A percentile compares a stretch with the other conserved stretches of the same genome.
phyloP scores from a whole-genome alignment of 2,888 invertebrate species.

The Spatulosminthurus flaviceps region DNA sequence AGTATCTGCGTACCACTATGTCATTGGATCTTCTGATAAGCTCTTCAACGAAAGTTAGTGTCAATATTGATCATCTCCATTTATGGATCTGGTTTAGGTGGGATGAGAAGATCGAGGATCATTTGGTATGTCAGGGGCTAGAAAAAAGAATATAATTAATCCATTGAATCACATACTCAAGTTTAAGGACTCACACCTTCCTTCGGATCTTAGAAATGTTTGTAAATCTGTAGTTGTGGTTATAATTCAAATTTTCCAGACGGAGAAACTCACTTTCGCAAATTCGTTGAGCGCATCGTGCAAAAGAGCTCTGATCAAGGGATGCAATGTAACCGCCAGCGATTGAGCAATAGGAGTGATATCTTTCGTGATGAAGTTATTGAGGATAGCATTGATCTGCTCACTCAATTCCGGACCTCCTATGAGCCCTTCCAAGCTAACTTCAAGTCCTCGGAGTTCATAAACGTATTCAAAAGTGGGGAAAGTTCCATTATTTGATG shows the following conservation, averaged over 20 bases:
- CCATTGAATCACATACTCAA: too few relatives aligned
- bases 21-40: too few relatives aligned
- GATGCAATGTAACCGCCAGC: background rate
- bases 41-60: too few relatives aligned
- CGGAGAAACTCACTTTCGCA: slow-evolving; percentile 1
- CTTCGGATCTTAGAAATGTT: too few relatives aligned
- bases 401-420: slow-evolving; percentile 46
- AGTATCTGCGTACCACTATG: too few relatives aligned
- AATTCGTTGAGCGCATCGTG: slow-evolving; percentile 22
- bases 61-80: too few relatives aligned
- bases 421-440: slow-evolving; percentile 47
- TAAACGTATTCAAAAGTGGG: background rate
- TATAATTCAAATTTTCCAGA: too few relatives aligned
- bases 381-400: slow-evolving; percentile 38
- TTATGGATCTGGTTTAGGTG: background rate
- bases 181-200: too few relatives aligned
- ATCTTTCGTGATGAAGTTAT: slow-evolving; percentile 12
- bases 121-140: background rate
- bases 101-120: background rate
- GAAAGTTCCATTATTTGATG: background rate
- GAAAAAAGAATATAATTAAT: background rate
- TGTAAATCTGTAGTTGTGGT: background rate
- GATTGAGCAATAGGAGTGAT: background rate
- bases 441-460: background rate
- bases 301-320: background rate